Evolutionary conservation across 2,888 invertebrate genomes (phyloP).

Genomic region (Charanyca ferruginea): DNA sequence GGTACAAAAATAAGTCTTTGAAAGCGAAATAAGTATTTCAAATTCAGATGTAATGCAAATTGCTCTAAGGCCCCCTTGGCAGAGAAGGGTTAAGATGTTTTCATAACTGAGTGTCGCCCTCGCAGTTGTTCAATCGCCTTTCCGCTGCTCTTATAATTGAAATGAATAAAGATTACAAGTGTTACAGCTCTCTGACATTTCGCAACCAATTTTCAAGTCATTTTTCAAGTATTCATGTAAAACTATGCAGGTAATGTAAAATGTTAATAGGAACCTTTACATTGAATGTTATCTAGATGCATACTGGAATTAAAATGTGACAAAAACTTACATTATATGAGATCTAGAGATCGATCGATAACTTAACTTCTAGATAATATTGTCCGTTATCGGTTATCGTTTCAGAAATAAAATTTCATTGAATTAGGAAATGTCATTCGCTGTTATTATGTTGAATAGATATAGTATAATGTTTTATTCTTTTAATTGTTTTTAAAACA

Average conservation of each 20-base stretch:
- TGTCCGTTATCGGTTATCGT: background rate
- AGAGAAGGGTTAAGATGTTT: slow-evolving; percentile 87
- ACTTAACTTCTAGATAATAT: background rate
- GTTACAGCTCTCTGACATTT: slow-evolving; percentile 59
- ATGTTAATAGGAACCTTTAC: slow-evolving; percentile 56
- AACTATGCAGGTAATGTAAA: slow-evolving; percentile 26
- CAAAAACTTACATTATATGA: slow-evolving; percentile 14
- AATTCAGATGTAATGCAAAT: slow-evolving; percentile 87
- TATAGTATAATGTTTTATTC: slow-evolving; percentile 5
- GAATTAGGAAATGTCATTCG: slow-evolving; percentile 9
- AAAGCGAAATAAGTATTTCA: slow-evolving; percentile 74
- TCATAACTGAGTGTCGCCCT: slow-evolving; percentile 84
- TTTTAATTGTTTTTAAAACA: slow-evolving; percentile 20
- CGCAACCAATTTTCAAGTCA: slow-evolving; percentile 45
- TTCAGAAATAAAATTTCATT: background rate
- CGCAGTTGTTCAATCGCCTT: slow-evolving; percentile 77
- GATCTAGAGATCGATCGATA: slow-evolving; percentile 26
- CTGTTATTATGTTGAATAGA: background rate
- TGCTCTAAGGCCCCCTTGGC: slow-evolving; percentile 72
- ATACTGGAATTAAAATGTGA: slow-evolving; percentile 28
- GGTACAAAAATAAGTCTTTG: slow-evolving; percentile 59
- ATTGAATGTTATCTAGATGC: slow-evolving; percentile 48
- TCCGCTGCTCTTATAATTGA: slow-evolving; percentile 75
- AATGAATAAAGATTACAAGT: slow-evolving; percentile 81
- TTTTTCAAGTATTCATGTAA: slow-evolving; percentile 28